phyloP scores from a whole-genome alignment of 2,888 invertebrate species.

The Calameuta pallipes region DNA sequence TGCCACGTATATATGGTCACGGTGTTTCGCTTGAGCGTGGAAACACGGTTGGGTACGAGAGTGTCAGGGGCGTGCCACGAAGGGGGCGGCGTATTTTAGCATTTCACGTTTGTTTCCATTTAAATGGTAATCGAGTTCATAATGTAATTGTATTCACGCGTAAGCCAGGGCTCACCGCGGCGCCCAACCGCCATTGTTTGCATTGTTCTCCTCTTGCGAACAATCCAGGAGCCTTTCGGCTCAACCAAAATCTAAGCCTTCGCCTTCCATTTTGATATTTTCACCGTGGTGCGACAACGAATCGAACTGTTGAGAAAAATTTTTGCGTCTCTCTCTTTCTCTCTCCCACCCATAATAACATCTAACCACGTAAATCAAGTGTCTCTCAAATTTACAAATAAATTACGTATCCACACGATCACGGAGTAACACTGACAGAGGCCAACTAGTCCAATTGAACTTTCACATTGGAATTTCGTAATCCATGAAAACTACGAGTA shows the following conservation, averaged over 20 bases:
- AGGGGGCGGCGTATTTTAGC: conserved; percentile 58
- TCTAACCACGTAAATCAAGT: neutral
- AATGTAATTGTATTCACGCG: conserved; percentile 66
- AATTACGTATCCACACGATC: neutral
- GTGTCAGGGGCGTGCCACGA: conserved; percentile 2
- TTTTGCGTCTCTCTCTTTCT: conserved; percentile 13
- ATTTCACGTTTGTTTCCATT: conserved; percentile 66
- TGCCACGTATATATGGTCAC: conserved; percentile 24
- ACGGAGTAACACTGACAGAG: neutral
- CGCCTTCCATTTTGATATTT: conserved; percentile 23
- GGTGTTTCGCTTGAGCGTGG: neutral
- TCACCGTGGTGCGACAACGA: conserved; percentile 4
- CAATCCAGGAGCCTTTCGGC: conserved; percentile 56
- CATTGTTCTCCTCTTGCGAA: conserved; percentile 56
- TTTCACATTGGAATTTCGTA: neutral
- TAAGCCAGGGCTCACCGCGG: conserved; percentile 62
- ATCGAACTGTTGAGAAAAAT: neutral
- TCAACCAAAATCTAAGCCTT: conserved; percentile 54
- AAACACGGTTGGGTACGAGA: neutral
- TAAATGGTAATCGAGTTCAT: conserved; percentile 67
- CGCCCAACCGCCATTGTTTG: conserved; percentile 57
- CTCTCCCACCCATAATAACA: neutral
- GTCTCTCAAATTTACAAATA: neutral
- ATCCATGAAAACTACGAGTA: neutral
- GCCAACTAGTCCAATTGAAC: neutral